Percentiles rank a stretch among this genome's conserved stretches.
These are phyloP conservation scores for Stomatorhinus walkeri DNA, from an alignment of 2,797 vertebrate species.

Conservation along the genomic window DNA sequence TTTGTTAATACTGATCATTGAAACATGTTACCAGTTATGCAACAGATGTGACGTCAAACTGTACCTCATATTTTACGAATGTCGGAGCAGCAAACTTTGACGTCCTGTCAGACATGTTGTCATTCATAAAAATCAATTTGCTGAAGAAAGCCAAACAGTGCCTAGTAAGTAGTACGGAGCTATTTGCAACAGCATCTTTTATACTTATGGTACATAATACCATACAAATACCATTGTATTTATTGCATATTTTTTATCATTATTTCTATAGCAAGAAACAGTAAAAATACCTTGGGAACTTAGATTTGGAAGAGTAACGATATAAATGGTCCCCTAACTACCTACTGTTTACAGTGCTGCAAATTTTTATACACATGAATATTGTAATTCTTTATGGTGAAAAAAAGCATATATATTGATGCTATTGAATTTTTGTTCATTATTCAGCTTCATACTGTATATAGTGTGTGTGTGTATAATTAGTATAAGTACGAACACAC, in stretches of 20 bases:
- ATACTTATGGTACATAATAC: not conserved
- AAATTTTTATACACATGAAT: not conserved
- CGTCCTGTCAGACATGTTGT: constrained; percentile 48
- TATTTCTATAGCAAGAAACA: not conserved
- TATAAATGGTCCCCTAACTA: not conserved
- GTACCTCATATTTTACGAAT: constrained; percentile 53
- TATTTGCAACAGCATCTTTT: not conserved
- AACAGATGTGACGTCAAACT: constrained; percentile 39
- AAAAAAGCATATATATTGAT: not conserved
- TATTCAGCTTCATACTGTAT: not conserved
- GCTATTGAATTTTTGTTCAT: not conserved
- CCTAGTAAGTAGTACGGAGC: constrained; percentile 46
- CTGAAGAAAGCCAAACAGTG: constrained; percentile 50
- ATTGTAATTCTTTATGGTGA: not conserved
- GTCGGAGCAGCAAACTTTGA: constrained; percentile 51
- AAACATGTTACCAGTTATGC: constrained; percentile 46
- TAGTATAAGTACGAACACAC: constrained; percentile 27
- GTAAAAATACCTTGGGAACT: not conserved
- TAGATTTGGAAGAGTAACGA: not conserved
- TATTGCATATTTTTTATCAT: not conserved
- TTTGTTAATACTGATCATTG: not conserved
- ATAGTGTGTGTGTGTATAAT: constrained; percentile 8
- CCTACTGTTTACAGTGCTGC: not conserved
- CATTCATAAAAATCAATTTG: constrained; percentile 39
- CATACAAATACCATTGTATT: not conserved